Base-by-base conservation (phyloP, 2,113 vertebrate genomes). In the Monopterus albus region DNA sequence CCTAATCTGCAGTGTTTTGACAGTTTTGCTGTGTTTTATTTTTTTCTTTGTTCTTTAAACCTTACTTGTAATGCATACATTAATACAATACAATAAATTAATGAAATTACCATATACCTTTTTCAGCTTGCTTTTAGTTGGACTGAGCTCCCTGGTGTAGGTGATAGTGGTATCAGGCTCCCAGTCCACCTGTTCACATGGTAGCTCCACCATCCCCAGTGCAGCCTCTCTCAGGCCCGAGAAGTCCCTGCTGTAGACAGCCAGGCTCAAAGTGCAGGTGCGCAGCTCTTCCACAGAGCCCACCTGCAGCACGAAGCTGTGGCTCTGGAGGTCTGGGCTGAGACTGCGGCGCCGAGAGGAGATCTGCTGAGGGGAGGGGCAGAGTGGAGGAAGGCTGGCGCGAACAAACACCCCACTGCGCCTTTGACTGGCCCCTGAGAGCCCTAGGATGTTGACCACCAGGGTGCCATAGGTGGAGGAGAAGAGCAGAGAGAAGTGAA, bases 401-500 rank as follows among this genome's bases (percentile, higher is more conserved):
- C 82, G 88, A 4, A 94, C 81, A 0, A 88, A 88, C 26, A 86
- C 86, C 28, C 91, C 84, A 0, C 75, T 82, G 7, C 90, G 77
- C 40, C 82, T 89, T 29, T 83, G 86, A 17, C 90, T 83, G 43
- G 89, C 74, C 13, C 89, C 91, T 3, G 88, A 90, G 4, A 95
- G n/a, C 0, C 93, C 81, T 17, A 94, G 77, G 75, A 94, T 65
- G 8, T 79, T 92, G 81, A 94, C 75, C 0, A 87, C 85, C 20
- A 95, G 87, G 8, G 75, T 87, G 71, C 92, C 83, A 13, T 88
- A 56, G 0, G 78, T 14, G 0, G 78, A 76, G 0, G 88, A 93
- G 82, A 94, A 94, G 66, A 86, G 52, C 67, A 95, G 39, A 0
- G 90, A 70, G 53, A 95, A 95, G 76, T 90, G 90, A 12, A 95